phyloP scores from a whole-genome alignment of 2,888 invertebrate species.

The Actias luna region DNA sequence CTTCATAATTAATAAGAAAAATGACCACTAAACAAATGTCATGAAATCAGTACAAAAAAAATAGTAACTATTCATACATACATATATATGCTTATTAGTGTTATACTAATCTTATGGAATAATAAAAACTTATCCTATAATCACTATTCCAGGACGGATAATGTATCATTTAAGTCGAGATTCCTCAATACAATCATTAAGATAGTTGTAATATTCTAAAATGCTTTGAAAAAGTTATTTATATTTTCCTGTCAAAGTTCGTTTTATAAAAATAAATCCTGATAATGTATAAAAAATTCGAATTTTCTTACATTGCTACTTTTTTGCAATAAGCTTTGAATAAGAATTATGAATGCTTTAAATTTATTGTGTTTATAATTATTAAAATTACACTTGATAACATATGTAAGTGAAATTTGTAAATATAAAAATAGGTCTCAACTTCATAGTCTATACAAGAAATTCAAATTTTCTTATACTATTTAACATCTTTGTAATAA shows the following conservation, averaged over 20 bases:
- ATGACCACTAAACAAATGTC: not conserved
- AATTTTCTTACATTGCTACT: too few relatives aligned
- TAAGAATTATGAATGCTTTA: too few relatives aligned
- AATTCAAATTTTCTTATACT: not conserved
- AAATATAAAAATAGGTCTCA: not conserved
- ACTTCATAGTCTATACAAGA: not conserved
- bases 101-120: not conserved
- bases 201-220: not conserved
- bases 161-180: not conserved
- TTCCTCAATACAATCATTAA: not conserved
- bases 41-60: constrained; percentile 1
- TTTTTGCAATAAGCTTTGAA: too few relatives aligned
- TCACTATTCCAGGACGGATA: constrained; percentile 16
- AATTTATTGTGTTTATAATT: not conserved
- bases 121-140: constrained; percentile 5
- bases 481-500: not conserved
- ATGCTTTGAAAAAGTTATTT: not conserved
- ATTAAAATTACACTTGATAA: not conserved
- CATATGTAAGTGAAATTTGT: not conserved
- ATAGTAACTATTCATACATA: not conserved
- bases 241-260: too few relatives aligned
- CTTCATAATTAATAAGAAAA: not conserved
- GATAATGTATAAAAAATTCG: too few relatives aligned
- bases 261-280: too few relatives aligned
- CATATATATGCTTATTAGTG: too few relatives aligned